phyloP scores from a whole-genome alignment of 2,797 vertebrate genomes.

The Cheirogaleus major region DNA sequence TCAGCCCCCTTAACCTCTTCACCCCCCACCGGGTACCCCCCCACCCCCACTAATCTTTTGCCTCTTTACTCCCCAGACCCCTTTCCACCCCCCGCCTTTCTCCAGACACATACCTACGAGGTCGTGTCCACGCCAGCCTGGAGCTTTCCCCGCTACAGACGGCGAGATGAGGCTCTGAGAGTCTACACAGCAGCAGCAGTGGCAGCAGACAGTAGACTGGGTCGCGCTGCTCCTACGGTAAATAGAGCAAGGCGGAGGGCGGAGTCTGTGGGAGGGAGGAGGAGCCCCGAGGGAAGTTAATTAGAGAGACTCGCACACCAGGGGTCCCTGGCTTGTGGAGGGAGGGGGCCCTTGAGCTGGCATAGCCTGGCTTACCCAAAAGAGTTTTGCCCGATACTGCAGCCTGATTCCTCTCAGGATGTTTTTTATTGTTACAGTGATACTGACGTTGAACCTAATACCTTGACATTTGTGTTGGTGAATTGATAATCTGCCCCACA shows the following conservation, averaged over 20 bases:
- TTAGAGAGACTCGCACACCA: not conserved
- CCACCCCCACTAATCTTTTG: not conserved
- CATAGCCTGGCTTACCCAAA: not conserved
- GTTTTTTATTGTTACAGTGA: not conserved
- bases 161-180: not conserved
- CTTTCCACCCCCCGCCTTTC: not conserved
- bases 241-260: not conserved
- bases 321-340: not conserved
- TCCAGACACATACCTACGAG: not conserved
- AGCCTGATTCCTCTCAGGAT: not conserved
- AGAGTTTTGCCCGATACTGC: not conserved
- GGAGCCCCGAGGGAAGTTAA: not conserved
- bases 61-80: not conserved
- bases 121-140: not conserved
- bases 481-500: not conserved
- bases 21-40: fast-evolving
- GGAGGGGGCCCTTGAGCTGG: not conserved
- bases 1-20: not conserved
- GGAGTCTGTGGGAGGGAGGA: not conserved
- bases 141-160: not conserved
- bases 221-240: not conserved
- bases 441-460: not conserved
- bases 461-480: not conserved
- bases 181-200: not conserved
- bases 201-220: not conserved